phyloP scores from a whole-genome alignment of 2,113 vertebrate species.

The Saguinus imperator region DNA sequence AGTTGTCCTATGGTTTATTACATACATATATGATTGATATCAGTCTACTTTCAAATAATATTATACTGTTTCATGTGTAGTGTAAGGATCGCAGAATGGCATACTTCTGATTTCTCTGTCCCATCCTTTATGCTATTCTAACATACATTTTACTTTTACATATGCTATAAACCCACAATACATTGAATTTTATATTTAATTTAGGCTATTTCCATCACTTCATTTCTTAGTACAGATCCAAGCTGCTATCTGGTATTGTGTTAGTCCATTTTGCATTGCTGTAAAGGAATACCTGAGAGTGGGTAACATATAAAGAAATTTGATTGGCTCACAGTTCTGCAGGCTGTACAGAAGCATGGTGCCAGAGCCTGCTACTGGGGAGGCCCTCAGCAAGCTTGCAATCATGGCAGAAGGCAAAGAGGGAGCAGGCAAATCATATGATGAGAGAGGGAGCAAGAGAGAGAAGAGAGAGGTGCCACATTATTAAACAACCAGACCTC shows the following conservation, averaged over 20 bases:
- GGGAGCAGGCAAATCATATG: too few species aligned
- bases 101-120: neutral
- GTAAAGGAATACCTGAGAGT: too few species aligned
- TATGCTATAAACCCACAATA: neutral
- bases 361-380: too few species aligned
- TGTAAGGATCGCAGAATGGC: neutral
- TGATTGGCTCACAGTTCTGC: too few species aligned
- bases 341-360: too few species aligned
- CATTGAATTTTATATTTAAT: conserved; percentile 21
- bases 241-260: neutral
- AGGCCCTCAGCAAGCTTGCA: too few species aligned
- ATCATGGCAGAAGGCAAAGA: too few species aligned
- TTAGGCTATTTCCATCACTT: neutral
- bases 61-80: neutral
- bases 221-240: neutral
- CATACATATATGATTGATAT: neutral
- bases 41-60: neutral
- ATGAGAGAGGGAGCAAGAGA: too few species aligned
- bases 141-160: neutral
- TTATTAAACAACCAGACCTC: too few species aligned
- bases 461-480: too few species aligned
- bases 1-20: neutral
- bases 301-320: too few species aligned
- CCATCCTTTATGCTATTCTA: neutral
- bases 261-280: too few species aligned